Evolutionary conservation across 2,888 invertebrate species (phyloP).

Genomic region (Drosophila bunnanda): DNA sequence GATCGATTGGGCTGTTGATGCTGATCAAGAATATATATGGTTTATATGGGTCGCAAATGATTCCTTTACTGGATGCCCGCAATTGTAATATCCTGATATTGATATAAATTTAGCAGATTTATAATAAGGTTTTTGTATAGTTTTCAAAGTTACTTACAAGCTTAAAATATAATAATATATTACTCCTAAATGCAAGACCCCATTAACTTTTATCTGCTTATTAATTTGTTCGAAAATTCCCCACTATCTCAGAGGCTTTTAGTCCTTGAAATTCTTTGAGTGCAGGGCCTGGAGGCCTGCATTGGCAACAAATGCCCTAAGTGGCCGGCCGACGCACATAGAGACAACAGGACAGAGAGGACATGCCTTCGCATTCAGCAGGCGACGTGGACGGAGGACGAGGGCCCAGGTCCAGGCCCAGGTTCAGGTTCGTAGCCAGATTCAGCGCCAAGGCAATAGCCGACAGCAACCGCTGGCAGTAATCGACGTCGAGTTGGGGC

Average conservation of each 20-base stretch:
- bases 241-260: neutral
- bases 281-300: constrained; percentile 28
- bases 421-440: constrained; percentile 14
- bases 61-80: no score
- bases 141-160: no score
- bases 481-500: constrained; percentile 59
- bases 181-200: neutral
- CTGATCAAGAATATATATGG: no score
- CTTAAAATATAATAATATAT: neutral
- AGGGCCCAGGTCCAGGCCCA: constrained; percentile 6
- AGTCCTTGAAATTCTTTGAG: constrained; percentile 12
- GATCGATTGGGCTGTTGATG: no score
- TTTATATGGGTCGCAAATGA: no score
- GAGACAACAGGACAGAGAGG: constrained; percentile 42
- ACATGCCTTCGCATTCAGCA: constrained; percentile 27
- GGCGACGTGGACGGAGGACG: neutral
- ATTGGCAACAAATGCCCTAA: constrained; percentile 55
- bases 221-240: neutral
- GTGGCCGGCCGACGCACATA: constrained; percentile 38
- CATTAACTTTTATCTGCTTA: neutral
- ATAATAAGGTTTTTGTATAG: no score
- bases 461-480: constrained; percentile 55
- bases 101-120: no score
- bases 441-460: constrained; percentile 16
- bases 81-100: no score